These are phyloP conservation scores for Nomada lathburiana DNA, from an alignment of 2,888 invertebrate species.

Conservation along the genomic window DNA sequence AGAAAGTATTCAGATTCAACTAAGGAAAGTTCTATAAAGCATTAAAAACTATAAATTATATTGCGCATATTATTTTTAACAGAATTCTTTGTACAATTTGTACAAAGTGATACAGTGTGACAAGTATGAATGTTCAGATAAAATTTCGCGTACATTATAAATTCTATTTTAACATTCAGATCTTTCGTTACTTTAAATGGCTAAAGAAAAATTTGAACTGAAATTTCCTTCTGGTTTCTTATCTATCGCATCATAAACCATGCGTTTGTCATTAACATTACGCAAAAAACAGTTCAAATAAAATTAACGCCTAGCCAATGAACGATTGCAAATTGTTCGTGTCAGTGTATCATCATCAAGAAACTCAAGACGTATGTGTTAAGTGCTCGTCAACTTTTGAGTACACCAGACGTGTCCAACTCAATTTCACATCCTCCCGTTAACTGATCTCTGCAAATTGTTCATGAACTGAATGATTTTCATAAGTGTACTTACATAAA, in stretches of 20 bases:
- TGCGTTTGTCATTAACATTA: constrained; percentile 19
- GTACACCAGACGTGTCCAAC: too few relatives aligned
- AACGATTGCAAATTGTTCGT: constrained; percentile 35
- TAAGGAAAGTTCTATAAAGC: too few relatives aligned
- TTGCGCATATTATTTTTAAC: too few relatives aligned
- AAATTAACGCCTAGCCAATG: neutral
- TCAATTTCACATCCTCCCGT: neutral
- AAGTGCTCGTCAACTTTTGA: constrained; percentile 22
- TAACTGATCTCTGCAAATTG: constrained; percentile 6
- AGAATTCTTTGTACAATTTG: too few relatives aligned
- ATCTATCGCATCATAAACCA: neutral
- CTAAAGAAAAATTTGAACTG: neutral
- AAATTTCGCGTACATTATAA: too few relatives aligned
- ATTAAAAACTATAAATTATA: too few relatives aligned
- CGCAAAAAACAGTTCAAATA: constrained; percentile 8
- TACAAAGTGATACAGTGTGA: too few relatives aligned
- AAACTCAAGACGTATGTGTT: constrained; percentile 24
- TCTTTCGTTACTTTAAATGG: too few relatives aligned
- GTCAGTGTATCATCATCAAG: constrained; percentile 24
- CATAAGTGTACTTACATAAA: neutral
- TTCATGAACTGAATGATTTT: neutral
- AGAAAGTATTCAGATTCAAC: too few relatives aligned
- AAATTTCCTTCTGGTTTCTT: neutral
- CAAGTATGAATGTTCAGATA: too few relatives aligned
- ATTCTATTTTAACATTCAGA: too few relatives aligned